Conservation (phyloP, 2,888 invertebrate species). For the Cantharis lateralis region DNA sequence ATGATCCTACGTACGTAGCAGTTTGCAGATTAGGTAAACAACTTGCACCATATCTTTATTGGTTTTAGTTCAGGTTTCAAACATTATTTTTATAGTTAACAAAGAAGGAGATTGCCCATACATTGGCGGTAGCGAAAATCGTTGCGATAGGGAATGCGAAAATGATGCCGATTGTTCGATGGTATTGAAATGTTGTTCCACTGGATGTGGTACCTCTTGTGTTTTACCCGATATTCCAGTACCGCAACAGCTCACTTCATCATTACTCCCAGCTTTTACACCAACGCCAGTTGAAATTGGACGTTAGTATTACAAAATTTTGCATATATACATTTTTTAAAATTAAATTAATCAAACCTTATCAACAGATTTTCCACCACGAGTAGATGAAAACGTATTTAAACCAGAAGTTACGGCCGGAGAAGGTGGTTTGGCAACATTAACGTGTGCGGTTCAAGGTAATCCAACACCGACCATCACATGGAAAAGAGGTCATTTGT, state of each 20-base stretch:
- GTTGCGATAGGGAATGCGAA: constrained; percentile 74
- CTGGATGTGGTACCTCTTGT: constrained; percentile 78
- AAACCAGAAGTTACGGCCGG: constrained; percentile 67
- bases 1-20: constrained; percentile 59
- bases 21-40: constrained; percentile 69
- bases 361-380: constrained; percentile 49
- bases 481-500: constrained; percentile 74
- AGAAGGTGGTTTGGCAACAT: constrained; percentile 74
- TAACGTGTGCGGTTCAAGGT: constrained; percentile 77
- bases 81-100: constrained; percentile 57
- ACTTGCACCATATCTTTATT: not conserved
- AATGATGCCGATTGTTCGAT: constrained; percentile 82
- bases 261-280: constrained; percentile 54
- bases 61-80: not conserved
- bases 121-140: constrained; percentile 53
- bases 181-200: constrained; percentile 79
- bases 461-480: constrained; percentile 77
- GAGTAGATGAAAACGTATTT: constrained; percentile 50
- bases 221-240: constrained; percentile 59
- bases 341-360: constrained; percentile 8
- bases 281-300: constrained; percentile 42
- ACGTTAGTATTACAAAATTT: constrained; percentile 41
- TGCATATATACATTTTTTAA: not conserved
- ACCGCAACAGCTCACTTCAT: constrained; percentile 48
- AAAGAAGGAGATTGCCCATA: constrained; percentile 74